Evolutionary conservation across 2,113 vertebrate species (phyloP).

Genomic region (human (Homo sapiens)): DNA sequence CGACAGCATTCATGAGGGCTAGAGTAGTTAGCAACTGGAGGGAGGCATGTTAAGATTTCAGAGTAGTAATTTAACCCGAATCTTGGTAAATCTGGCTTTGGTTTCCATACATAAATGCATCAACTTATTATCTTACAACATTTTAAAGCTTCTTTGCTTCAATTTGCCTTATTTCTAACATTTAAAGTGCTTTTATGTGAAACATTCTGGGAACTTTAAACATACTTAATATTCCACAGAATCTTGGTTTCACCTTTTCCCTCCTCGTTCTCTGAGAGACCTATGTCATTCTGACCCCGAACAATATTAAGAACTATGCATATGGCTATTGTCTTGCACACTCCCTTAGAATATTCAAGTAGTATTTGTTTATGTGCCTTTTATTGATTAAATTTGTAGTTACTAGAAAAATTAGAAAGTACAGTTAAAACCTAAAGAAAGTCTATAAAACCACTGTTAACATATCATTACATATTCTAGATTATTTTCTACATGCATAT

Average conservation of each 20-base stretch:
- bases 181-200: slow-evolving; percentile 5
- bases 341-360: not conserved
- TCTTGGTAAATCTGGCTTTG: not conserved
- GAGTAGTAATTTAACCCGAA: not conserved
- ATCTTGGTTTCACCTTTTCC: not conserved
- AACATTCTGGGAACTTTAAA: not conserved
- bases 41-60: not conserved
- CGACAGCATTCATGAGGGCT: not conserved
- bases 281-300: not conserved
- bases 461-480: not conserved
- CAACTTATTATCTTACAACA: not conserved
- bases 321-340: not conserved
- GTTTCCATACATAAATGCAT: not conserved
- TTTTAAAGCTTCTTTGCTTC: not conserved
- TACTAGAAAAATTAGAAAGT: not conserved
- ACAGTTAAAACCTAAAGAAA: not conserved
- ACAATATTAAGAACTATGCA: not conserved
- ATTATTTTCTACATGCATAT: not conserved
- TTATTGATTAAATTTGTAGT: not conserved
- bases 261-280: not conserved
- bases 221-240: not conserved
- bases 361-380: not conserved
- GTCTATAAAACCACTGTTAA: not conserved
- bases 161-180: not conserved
- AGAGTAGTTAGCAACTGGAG: too few species aligned